Evolutionary conservation across 1,140 invertebrate genomes (phyloP), one percentile per base, ranked within the genome.

Genomic region (Paralvinella palmiformis): DNA sequence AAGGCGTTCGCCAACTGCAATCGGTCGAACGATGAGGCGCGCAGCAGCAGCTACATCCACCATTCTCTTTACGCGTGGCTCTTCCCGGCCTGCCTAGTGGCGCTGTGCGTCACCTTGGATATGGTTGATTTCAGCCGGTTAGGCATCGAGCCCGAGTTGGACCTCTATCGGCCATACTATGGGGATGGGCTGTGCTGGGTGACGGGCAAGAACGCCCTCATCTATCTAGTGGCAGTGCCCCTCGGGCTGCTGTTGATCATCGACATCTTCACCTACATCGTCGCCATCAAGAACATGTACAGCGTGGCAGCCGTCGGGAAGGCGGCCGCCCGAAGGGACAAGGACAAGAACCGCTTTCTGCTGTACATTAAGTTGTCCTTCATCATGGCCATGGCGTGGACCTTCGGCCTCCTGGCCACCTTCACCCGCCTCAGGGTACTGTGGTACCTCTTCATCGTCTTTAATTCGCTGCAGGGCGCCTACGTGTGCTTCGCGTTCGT

Each of bases 1-100:
- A 75, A 81, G 31, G 94, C 91, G 2, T 83, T 83, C 74, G 68
- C 71, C 7, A 66, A 85, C 10, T n/a, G n/a, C n/a, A 41, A 10
- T 22, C 24, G 27, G 1, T n/a, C 33, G 20, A 22, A 24, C 32
- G 15, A 41, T 33, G 31, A 33, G 61, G 15, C 52, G 53, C 31
- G 17, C 24, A 3, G 27, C 52, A 73, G 69, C n/a, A 58, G 77
- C 31, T 85, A 86, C 66, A 59, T 80, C 4, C 69, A 74, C 4
- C 86, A 86, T 67, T 83, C 82, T 0, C 33, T 82, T 0, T 84
- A 82, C 67, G 79, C 77, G 13, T 85, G 85, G 84, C 31, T 79
- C 1, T 66, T 76, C 5, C 84, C 85, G 3, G 75, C 75, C 0
- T 62, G 83, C 7, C 71, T 85, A 17, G 77, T 84, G 0, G 66